phyloP scores from a whole-genome alignment of 2,113 vertebrate species.

The Daubentonia madagascariensis region DNA sequence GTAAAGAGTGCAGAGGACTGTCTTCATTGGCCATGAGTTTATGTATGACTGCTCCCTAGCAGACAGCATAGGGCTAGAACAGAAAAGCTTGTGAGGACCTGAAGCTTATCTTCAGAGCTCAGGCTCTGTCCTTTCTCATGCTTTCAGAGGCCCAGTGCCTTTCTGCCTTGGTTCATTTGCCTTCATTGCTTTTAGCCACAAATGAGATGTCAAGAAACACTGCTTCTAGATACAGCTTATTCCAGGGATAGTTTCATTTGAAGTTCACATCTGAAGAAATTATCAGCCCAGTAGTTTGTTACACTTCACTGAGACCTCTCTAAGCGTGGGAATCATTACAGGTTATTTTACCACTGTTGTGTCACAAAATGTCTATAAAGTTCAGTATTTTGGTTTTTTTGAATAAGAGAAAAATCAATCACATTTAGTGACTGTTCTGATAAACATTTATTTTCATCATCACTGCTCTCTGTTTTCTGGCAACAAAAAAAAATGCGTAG shows the following conservation, averaged over 20 bases:
- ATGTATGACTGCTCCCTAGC: background rate
- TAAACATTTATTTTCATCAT: conserved; percentile 5
- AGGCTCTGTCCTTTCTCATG: background rate
- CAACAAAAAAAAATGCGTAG: background rate
- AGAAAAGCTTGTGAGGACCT: background rate
- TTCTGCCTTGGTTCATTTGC: background rate
- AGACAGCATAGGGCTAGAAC: background rate
- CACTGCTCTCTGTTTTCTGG: background rate
- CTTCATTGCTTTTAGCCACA: background rate
- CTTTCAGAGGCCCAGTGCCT: background rate
- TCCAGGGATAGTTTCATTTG: background rate
- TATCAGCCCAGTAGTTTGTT: background rate
- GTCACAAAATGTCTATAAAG: background rate
- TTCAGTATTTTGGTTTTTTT: background rate
- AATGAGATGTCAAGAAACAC: background rate
- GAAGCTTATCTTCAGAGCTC: background rate
- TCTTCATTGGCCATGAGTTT: background rate
- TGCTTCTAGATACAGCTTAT: background rate
- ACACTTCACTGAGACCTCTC: background rate
- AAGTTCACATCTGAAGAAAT: background rate
- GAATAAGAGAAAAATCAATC: background rate
- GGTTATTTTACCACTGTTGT: background rate
- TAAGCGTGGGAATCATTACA: background rate
- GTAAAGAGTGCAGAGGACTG: background rate
- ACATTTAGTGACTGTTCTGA: conserved; percentile 13